Base-by-base conservation (phyloP, 2,888 invertebrate genomes). In the Leptinotarsa peninsularis region DNA sequence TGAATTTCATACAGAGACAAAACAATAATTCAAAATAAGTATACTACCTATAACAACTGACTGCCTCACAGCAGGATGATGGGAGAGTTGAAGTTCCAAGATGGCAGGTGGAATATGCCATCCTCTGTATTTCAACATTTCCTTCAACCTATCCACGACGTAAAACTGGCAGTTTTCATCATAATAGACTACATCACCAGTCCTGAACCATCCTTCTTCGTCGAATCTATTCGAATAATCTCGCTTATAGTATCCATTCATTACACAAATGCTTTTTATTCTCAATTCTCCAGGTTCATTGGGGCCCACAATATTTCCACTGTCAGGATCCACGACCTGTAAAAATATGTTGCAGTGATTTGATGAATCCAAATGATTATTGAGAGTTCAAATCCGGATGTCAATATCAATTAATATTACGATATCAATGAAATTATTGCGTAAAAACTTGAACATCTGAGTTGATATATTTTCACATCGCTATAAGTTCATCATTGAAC, bases 101-200 rank as follows among this genome's bases (percentile, higher is more conserved):
- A 83, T 78, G 1, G 84, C 83, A 4, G 87, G 86, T 10, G 84
- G 80, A 17, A 91, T 90, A 83, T 91, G 90, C 86, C 89, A 86
- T 67, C 85, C 88, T 78, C 84, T 88, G 80, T 89, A 91, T 81
- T 90, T 91, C n/a, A 91, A 83, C 76, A 91, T 84, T 78, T 90
- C 86, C 78, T 91, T 91, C 4, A 89, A 85, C 18, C 91, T 85
- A 54, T 91, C 91, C 0, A 90, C 87, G 58, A 89, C 88, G 82
- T 85, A 90, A 74, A 88, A 89, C 79, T 89, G 88, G 79, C 86
- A 86, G 18, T 89, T 84, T 18, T 89, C 88, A 77, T 91, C 91
- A 77, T 90, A 89, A 78, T 89, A 90, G 23, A 89, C 87, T 17
- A 91, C 84, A 77, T 91, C 91, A 0, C 91, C 91, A 2, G 90